Base-by-base conservation (phyloP, 2,888 invertebrate genomes). In the Zhuqinia jingwanae region DNA sequence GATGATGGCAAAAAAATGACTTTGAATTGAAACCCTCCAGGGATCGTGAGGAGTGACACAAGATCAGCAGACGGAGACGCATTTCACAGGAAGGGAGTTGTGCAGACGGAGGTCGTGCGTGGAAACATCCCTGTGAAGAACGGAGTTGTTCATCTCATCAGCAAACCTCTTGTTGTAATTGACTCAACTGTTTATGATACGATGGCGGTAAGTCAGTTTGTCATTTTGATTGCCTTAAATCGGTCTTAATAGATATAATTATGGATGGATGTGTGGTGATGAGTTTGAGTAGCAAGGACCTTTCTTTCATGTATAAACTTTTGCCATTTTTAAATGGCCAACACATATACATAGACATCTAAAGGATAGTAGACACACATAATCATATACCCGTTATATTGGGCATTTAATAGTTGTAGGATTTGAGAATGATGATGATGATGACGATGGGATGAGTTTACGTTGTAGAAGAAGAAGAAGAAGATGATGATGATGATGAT, bases 81-180 rank as follows among this genome's bases (percentile, higher is more conserved):
- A 1, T 95, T 95, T 90, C 97, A 97, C 92, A 94, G 95, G 15
- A 94, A 95, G 78, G 97, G 97, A 11, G 96, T 96, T 2, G 97
- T 98, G 0, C 93, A 97, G 89, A 96, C 97, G 0, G 96, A 97
- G 92, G 96, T 98, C 88, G 95, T 97, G 10, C 95, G 95, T 92
- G 96, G 96, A 45, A 98, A 98, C 92, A 97, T 98, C 90, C 97
- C 98, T 0, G 97, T 98, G 36, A 95, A 95, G 92, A 98, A 98
- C 92, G 98, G 98, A 45, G 97, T 98, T 0, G 95, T 98, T 3
- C 98, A 98, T 93, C 95, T 98, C 89, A 98, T 98, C 90, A 96
- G 97, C 91, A 95, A 96, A 89, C 98, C 98, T 0, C 94, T 98
- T 17, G 97, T 98, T 96, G 95, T 98, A 85, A 96, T 97, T 77